A percentile compares a stretch with the other conserved stretches of the same genome.
phyloP scores from a whole-genome alignment of 2,888 invertebrate genomes.

The Ichneumoninae sp. region DNA sequence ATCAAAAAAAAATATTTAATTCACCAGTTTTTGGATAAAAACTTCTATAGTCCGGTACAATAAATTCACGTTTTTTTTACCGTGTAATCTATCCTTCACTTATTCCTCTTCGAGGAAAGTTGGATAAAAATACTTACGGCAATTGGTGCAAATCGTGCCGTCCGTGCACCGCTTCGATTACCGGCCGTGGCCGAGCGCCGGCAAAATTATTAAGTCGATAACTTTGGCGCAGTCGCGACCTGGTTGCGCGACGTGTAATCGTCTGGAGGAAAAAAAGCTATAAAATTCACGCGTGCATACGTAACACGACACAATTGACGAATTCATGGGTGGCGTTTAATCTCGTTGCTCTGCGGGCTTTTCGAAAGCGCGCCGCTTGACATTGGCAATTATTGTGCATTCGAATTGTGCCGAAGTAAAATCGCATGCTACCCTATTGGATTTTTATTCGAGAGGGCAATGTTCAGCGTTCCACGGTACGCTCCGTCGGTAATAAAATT shows the following conservation, averaged over 20 bases:
- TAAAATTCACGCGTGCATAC: background rate
- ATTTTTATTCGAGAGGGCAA: slow-evolving; percentile 36
- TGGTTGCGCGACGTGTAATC: slow-evolving; percentile 18
- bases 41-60: too few relatives aligned
- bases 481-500: slow-evolving; percentile 46
- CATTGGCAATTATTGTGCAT: background rate
- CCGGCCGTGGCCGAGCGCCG: slow-evolving; percentile 18
- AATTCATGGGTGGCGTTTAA: background rate
- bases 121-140: background rate
- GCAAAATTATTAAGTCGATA: slow-evolving; percentile 60
- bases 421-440: background rate
- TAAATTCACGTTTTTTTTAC: too few relatives aligned
- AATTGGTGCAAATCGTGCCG: slow-evolving; percentile 11
- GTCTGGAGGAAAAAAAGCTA: slow-evolving; percentile 1
- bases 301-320: background rate
- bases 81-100: too few relatives aligned
- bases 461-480: slow-evolving; percentile 36
- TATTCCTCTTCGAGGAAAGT: background rate
- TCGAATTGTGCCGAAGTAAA: background rate
- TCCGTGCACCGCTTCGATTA: slow-evolving; percentile 29
- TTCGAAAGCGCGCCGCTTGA: background rate
- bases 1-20: too few relatives aligned
- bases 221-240: slow-evolving; percentile 58
- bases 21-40: too few relatives aligned
- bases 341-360: background rate